phyloP scores from a whole-genome alignment of 2,888 invertebrate genomes.

The Tipula vernalis region DNA sequence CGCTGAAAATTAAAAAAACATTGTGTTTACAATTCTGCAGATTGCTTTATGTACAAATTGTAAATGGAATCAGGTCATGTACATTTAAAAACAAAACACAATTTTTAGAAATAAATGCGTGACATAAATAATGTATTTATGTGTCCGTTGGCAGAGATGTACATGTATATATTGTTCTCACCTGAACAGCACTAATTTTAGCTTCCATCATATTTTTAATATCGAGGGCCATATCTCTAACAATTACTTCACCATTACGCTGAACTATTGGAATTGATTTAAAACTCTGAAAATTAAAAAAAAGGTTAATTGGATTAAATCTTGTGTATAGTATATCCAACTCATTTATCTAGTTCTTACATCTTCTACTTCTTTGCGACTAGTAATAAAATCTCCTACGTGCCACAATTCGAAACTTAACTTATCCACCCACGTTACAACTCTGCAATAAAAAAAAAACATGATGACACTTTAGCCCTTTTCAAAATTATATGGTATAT shows the following conservation, averaged over 20 bases:
- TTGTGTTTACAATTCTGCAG: no score
- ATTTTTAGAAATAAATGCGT: neutral
- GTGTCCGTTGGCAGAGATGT: neutral
- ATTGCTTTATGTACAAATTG: neutral
- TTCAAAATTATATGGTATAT: no score
- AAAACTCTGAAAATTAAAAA: conserved; percentile 48
- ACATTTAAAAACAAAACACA: neutral
- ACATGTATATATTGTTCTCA: conserved; percentile 26
- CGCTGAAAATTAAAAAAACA: conserved; percentile 37
- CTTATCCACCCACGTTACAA: conserved; percentile 71
- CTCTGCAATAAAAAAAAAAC: conserved; percentile 37
- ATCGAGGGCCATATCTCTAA: conserved; percentile 71
- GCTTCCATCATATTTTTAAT: conserved; percentile 80
- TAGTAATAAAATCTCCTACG: conserved; percentile 67
- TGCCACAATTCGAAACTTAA: conserved; percentile 67
- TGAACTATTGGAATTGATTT: conserved; percentile 62
- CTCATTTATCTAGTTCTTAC: conserved; percentile 35
- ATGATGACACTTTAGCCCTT: neutral
- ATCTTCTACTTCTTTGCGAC: conserved; percentile 64
- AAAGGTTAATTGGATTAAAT: neutral
- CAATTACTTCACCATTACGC: conserved; percentile 63
- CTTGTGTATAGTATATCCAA: neutral
- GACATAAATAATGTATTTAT: neutral
- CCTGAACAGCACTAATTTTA: conserved; percentile 76
- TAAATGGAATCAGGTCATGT: neutral